phyloP scores from a whole-genome alignment of 2,888 invertebrate species.

The Stegophylla sp. region DNA sequence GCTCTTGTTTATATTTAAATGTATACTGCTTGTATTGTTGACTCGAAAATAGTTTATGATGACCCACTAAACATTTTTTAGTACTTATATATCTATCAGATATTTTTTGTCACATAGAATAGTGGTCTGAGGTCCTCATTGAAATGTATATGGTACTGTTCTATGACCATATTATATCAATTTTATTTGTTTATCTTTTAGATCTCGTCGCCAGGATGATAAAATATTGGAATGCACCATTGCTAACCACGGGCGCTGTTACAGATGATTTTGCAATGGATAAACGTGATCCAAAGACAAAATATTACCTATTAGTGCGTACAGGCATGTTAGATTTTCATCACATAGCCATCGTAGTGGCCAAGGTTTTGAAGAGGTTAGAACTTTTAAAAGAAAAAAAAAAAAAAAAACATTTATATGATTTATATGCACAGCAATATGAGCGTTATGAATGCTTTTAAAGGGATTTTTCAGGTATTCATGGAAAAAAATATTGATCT shows the following conservation, averaged over 20 bases:
- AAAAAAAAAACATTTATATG: not conserved
- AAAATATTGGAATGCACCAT: conserved; percentile 75
- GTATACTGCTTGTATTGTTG: not conserved
- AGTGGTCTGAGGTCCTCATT: too few species aligned
- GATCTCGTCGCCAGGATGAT: conserved; percentile 81
- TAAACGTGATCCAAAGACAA: conserved; percentile 73
- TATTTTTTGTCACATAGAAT: not conserved
- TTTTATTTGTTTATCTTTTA: conserved; percentile 65
- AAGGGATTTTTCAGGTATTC: conserved; percentile 69
- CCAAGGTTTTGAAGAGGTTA: conserved; percentile 70
- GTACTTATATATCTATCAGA: not conserved
- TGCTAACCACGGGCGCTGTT: conserved; percentile 82
- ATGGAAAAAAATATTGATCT: conserved; percentile 76
- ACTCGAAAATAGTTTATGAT: not conserved
- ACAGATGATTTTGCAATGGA: conserved; percentile 78
- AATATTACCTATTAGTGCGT: conserved; percentile 80
- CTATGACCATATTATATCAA: conserved; percentile 4
- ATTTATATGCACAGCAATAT: not conserved
- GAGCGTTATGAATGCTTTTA: conserved; percentile 18
- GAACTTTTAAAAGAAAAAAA: too few species aligned
- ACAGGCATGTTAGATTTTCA: conserved; percentile 77
- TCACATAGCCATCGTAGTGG: conserved; percentile 76
- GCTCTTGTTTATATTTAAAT: too few species aligned
- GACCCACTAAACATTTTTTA: not conserved
- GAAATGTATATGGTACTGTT: not conserved